A percentile compares a stretch with the other conserved stretches of the same genome.
These are phyloP conservation scores for Ceratina australensis DNA, from an alignment of 1,140 invertebrate species.

Conservation along the genomic window DNA sequence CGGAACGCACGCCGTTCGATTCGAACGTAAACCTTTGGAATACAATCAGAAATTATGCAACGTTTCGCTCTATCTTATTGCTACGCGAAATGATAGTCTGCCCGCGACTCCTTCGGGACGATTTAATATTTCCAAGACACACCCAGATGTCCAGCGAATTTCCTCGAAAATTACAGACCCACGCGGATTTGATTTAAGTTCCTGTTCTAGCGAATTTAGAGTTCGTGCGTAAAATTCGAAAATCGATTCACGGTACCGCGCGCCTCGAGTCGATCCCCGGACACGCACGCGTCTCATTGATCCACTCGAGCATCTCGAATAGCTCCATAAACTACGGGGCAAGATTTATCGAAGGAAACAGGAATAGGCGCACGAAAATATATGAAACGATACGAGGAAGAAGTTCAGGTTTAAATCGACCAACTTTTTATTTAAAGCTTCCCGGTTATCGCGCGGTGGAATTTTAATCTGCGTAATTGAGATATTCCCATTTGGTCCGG, in stretches of 20 bases:
- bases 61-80: background rate
- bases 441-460: constrained; percentile 7
- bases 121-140: too few relatives aligned
- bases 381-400: too few relatives aligned
- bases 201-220: background rate
- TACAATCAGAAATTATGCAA: background rate
- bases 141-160: too few relatives aligned
- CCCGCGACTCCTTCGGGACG: too few relatives aligned
- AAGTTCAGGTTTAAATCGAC: too few relatives aligned
- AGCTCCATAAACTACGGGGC: background rate
- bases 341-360: background rate
- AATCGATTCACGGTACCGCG: background rate
- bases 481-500: constrained; percentile 11
- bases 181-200: background rate
- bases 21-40: background rate
- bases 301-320: constrained; percentile 8
- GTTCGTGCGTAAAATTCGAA: constrained; percentile 1
- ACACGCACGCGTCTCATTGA: constrained; percentile 4
- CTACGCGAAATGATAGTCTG: background rate
- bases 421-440: background rate
- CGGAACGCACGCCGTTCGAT: background rate
- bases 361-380: background rate
- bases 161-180: too few relatives aligned
- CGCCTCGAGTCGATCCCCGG: background rate
- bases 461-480: constrained; percentile 37